These are phyloP conservation scores for Amazona ochrocephala DNA, from an alignment of 2,797 vertebrate species.

Conservation along the genomic window DNA sequence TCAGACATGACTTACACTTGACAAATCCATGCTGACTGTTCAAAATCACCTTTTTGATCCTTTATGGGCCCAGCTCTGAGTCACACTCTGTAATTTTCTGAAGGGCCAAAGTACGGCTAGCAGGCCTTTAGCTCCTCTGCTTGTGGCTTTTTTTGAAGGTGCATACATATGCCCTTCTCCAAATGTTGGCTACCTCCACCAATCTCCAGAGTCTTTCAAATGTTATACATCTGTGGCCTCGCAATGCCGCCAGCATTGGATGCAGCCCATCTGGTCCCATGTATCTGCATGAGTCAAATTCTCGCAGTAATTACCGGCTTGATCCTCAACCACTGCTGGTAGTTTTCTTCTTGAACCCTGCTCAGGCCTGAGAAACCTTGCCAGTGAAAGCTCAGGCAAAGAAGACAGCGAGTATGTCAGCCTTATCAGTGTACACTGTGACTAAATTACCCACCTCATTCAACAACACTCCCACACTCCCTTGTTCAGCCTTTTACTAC, in stretches of 20 bases:
- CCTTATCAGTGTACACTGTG: background rate
- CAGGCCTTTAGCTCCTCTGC: background rate
- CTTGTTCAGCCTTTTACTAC: background rate
- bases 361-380: background rate
- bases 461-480: background rate
- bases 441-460: background rate
- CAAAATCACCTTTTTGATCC: background rate
- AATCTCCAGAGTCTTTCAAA: background rate
- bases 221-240: accelerated
- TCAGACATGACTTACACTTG: background rate
- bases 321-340: background rate
- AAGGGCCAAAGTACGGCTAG: background rate
- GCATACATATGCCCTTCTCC: background rate
- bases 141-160: background rate
- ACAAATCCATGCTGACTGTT: background rate
- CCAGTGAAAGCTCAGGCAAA: background rate
- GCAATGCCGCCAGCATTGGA: background rate
- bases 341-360: background rate
- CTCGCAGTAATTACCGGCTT: background rate
- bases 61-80: background rate
- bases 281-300: background rate
- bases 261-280: background rate
- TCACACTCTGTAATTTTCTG: background rate
- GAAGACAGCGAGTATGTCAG: background rate
- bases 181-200: background rate